Evolutionary conservation across 2,113 vertebrate species (phyloP).

Genomic region (Proterorhinus semilunaris): DNA sequence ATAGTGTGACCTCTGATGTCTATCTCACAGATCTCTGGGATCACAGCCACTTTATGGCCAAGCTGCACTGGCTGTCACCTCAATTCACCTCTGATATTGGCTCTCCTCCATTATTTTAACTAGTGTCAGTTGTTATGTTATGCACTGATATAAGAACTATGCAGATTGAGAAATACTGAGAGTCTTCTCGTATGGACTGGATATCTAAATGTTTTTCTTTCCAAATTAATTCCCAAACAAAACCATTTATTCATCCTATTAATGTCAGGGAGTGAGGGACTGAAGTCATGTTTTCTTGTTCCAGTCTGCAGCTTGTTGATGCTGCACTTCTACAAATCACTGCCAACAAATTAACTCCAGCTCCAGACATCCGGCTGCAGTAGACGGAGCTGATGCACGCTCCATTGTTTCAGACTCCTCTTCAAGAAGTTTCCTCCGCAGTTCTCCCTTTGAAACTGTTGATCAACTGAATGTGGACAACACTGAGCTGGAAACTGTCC

Average conservation of each 20-base stretch:
- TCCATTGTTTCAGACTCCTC: conserved; percentile 36
- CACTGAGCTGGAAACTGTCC: conserved; percentile 9
- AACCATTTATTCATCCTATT: conserved; percentile 75
- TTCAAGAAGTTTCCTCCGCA: conserved; percentile 43
- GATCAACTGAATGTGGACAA: conserved; percentile 44
- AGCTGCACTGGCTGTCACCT: conserved; percentile 23
- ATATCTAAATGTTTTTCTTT: conserved; percentile 69
- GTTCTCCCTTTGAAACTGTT: conserved; percentile 31
- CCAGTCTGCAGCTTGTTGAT: conserved; percentile 61
- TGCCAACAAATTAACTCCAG: conserved; percentile 70
- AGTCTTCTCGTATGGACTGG: conserved; percentile 52
- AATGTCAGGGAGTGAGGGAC: conserved; percentile 71
- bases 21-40: conserved; percentile 57
- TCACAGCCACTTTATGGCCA: conserved; percentile 42
- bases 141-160: conserved; percentile 51
- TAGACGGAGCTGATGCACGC: conserved; percentile 24
- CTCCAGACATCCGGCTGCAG: conserved; percentile 47
- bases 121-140: conserved; percentile 45
- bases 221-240: conserved; percentile 72
- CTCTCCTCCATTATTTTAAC: neutral
- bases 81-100: neutral
- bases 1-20: conserved; percentile 63
- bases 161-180: conserved; percentile 39
- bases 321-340: conserved; percentile 61
- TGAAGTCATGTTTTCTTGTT: conserved; percentile 70